Evolutionary conservation across 1,140 invertebrate species (phyloP).

Genomic region (Drosophila guanche): DNA sequence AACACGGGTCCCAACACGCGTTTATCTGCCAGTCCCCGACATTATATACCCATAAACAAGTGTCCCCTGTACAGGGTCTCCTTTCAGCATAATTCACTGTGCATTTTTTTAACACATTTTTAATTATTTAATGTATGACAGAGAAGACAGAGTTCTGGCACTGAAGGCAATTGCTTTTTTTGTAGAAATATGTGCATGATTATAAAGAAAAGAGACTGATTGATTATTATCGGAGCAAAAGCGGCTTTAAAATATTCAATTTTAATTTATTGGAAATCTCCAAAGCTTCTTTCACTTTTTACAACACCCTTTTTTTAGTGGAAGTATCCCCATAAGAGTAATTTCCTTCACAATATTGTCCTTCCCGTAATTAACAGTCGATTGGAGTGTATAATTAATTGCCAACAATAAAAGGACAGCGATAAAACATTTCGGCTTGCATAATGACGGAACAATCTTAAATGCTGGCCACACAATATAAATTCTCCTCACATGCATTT

Average conservation of each 20-base stretch:
- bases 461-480: slow-evolving; percentile 29
- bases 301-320: too few species aligned
- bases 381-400: slow-evolving; percentile 4
- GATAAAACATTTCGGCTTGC: not conserved
- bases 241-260: too few species aligned
- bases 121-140: slow-evolving; percentile 46
- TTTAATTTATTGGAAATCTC: too few species aligned
- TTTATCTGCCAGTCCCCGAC: not conserved
- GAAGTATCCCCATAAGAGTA: not conserved
- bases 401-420: not conserved
- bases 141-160: slow-evolving; percentile 7
- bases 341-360: not conserved
- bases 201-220: too few species aligned
- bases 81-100: slow-evolving; percentile 41
- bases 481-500: slow-evolving; percentile 20
- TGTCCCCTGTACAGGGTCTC: slow-evolving; percentile 10
- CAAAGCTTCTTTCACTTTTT: too few species aligned
- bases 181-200: not conserved
- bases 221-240: too few species aligned
- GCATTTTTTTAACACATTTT: slow-evolving; percentile 45
- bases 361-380: not conserved
- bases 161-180: not conserved
- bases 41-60: slow-evolving; percentile 6
- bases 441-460: not conserved
- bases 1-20: too few species aligned